phyloP scores from a whole-genome alignment of 2,888 invertebrate species.

The Graphium colonna region DNA sequence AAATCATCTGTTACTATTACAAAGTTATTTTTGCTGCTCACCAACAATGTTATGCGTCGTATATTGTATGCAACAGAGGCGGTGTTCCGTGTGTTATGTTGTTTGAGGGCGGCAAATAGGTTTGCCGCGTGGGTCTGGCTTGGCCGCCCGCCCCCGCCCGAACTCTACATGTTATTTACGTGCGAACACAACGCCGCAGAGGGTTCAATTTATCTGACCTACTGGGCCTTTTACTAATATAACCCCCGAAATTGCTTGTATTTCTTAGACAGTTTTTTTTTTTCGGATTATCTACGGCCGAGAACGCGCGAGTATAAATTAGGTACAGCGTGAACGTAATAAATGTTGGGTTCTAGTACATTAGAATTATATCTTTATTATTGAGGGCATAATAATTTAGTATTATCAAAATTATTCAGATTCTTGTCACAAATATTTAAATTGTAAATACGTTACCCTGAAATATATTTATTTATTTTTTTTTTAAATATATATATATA shows the following conservation, averaged over 20 bases:
- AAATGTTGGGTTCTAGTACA: background rate
- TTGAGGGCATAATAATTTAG: too few species aligned
- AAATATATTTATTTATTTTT: too few species aligned
- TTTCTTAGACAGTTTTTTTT: constrained; percentile 45
- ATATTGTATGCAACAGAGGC: constrained; percentile 35
- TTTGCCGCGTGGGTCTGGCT: constrained; percentile 28
- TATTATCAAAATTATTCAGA: too few species aligned
- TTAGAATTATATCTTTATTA: too few species aligned
- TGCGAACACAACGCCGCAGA: constrained; percentile 75
- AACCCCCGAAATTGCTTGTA: constrained; percentile 63
- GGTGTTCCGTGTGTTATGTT: constrained; percentile 26
- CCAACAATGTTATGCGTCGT: constrained; percentile 26
- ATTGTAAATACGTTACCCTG: too few species aligned
- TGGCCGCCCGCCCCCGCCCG: constrained; percentile 54
- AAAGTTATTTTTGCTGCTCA: constrained; percentile 22
- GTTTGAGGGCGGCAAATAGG: constrained; percentile 16
- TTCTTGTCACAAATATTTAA: too few species aligned
- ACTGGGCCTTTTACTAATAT: constrained; percentile 76
- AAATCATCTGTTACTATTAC: constrained; percentile 46
- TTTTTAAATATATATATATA: too few species aligned
- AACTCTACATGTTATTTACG: constrained; percentile 78
- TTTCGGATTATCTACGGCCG: constrained; percentile 16
- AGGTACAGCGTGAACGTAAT: background rate
- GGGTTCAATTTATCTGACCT: constrained; percentile 80
- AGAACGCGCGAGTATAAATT: background rate